phyloP scores from a whole-genome alignment of 1,140 invertebrate species.

The Scaptodrosophila lebanonensis region DNA sequence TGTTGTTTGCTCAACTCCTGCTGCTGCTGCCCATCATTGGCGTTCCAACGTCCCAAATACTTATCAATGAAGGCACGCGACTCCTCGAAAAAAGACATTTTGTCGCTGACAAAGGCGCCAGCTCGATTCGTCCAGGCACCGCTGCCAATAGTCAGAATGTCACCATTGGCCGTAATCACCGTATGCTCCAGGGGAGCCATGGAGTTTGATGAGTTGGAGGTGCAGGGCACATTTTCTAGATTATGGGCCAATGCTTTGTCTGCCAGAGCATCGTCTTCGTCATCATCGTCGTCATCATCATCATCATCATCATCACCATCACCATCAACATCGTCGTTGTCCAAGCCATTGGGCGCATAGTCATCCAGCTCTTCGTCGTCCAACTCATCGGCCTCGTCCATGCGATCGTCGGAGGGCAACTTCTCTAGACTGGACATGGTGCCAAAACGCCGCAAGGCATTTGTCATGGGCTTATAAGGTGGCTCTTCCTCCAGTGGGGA shows the following conservation, averaged over 20 bases:
- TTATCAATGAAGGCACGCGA: slow-evolving; percentile 78
- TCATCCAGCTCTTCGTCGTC: slow-evolving; percentile 47
- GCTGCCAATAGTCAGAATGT: slow-evolving; percentile 64
- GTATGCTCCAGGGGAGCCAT: too few relatives aligned
- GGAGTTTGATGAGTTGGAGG: slow-evolving; percentile 15
- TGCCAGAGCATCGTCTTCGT: slow-evolving; percentile 51
- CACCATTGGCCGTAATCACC: slow-evolving; percentile 29
- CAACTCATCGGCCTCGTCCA: slow-evolving; percentile 73
- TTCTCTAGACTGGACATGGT: slow-evolving; percentile 88
- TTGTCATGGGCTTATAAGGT: slow-evolving; percentile 79
- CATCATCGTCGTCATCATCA: slow-evolving; percentile 51
- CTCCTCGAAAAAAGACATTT: slow-evolving; percentile 86
- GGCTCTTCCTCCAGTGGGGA: slow-evolving; percentile 80
- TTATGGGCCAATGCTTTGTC: slow-evolving; percentile 60
- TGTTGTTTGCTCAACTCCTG: slow-evolving; percentile 49
- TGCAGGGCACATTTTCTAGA: slow-evolving; percentile 20
- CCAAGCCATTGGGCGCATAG: slow-evolving; percentile 39
- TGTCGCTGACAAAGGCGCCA: slow-evolving; percentile 87
- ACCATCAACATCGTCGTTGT: slow-evolving; percentile 26
- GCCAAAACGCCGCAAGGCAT: slow-evolving; percentile 81
- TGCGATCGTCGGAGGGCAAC: slow-evolving; percentile 77
- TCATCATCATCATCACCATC: slow-evolving; percentile 63
- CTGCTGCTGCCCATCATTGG: slow-evolving; percentile 49
- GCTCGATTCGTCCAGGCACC: slow-evolving; percentile 87
- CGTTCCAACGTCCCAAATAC: slow-evolving; percentile 74